Percentiles rank a stretch among this genome's conserved stretches.
These are phyloP conservation scores for Poecile montanus DNA, from an alignment of 2,797 vertebrate species.

Conservation along the genomic window DNA sequence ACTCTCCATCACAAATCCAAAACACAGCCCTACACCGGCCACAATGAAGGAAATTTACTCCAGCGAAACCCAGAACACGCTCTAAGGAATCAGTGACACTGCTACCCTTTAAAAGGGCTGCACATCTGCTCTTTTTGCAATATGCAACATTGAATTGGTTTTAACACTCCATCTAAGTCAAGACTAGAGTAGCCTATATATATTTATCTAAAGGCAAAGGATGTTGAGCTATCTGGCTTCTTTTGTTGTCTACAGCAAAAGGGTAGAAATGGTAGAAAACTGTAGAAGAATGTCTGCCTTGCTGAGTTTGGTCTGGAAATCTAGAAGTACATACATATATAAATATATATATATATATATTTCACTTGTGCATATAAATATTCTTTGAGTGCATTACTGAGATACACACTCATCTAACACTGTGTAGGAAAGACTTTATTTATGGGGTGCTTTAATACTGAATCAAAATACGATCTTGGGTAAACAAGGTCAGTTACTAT, in stretches of 20 bases:
- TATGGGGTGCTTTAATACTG: constrained; percentile 8
- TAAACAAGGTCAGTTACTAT: constrained; percentile 39
- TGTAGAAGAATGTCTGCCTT: not conserved
- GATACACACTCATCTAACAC: not conserved
- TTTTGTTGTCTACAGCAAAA: not conserved
- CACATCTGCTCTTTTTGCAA: not conserved
- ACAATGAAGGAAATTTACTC: not conserved
- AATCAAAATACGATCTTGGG: not conserved
- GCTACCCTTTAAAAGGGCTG: not conserved
- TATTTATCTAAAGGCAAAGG: not conserved
- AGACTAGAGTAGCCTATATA: not conserved
- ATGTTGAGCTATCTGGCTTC: not conserved
- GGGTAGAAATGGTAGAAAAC: not conserved
- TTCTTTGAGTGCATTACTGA: not conserved
- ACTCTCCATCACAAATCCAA: not conserved
- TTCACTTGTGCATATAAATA: not conserved
- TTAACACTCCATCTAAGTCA: not conserved
- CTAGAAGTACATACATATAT: not conserved
- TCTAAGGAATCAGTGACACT: not conserved
- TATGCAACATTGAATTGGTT: not conserved
- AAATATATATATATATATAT: not conserved
- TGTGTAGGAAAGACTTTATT: not conserved
- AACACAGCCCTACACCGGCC: not conserved
- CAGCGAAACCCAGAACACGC: not conserved
- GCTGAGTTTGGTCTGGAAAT: not conserved